A percentile compares a stretch with the other conserved stretches of the same genome.
Evolutionary conservation across 2,113 vertebrate genomes (phyloP).

Genomic region (Ciconia boyciana): DNA sequence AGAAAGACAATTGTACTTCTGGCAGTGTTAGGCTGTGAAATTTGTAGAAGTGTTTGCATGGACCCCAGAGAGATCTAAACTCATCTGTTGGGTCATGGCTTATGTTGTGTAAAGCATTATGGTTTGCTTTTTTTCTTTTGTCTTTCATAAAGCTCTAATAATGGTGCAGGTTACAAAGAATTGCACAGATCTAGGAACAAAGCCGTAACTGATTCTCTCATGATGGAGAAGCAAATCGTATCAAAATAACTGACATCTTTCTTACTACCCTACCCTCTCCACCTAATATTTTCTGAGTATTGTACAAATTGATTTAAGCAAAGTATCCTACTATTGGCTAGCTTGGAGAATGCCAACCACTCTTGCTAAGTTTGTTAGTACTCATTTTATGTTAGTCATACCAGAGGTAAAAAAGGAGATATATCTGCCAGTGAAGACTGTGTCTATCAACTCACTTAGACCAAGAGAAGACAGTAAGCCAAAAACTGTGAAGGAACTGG

Average conservation of each 20-base stretch:
- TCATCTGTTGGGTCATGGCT: neutral
- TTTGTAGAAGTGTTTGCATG: neutral
- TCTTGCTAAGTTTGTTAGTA: neutral
- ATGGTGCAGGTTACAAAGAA: neutral
- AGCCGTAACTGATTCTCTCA: neutral
- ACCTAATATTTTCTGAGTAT: neutral
- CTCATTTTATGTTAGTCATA: neutral
- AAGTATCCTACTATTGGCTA: neutral
- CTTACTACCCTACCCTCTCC: neutral
- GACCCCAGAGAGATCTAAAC: neutral
- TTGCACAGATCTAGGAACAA: neutral
- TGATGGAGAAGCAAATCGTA: neutral
- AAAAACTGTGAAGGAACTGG: neutral
- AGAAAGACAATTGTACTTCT: neutral
- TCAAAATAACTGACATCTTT: neutral
- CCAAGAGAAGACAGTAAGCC: neutral
- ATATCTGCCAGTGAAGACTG: neutral
- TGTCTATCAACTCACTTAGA: neutral
- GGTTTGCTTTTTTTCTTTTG: neutral
- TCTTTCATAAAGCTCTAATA: neutral
- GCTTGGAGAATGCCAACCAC: neutral
- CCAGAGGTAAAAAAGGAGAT: neutral
- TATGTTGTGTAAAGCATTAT: accelerated
- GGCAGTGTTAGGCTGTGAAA: neutral
- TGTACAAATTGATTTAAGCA: neutral